Evolutionary conservation across 2,888 invertebrate species (phyloP).

Genomic region (Masnerella sp.): DNA sequence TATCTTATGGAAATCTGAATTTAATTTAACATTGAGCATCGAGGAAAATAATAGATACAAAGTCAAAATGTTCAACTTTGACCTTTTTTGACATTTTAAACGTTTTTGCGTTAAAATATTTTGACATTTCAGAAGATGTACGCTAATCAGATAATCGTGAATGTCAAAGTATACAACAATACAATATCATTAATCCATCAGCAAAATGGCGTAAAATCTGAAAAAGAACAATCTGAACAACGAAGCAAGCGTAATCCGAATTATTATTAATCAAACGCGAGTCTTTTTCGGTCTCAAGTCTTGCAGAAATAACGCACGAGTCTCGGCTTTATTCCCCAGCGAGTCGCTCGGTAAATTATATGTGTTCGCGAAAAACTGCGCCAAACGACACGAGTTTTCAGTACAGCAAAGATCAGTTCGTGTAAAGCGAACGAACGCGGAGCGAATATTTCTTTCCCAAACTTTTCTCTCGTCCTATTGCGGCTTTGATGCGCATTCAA

Average conservation of each 20-base stretch:
- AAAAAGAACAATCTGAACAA: too few species aligned
- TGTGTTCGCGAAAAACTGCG: constrained; percentile 37
- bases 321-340: constrained; percentile 15
- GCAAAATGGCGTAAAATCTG: too few species aligned
- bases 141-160: too few species aligned
- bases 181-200: too few species aligned
- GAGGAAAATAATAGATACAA: too few species aligned
- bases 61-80: too few species aligned
- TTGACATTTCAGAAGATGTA: too few species aligned
- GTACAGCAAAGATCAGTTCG: constrained; percentile 28
- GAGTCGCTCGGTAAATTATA: constrained; percentile 41
- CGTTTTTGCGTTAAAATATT: neutral
- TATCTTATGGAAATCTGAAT: too few species aligned
- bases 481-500: constrained; percentile 21
- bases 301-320: constrained; percentile 8
- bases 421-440: constrained; percentile 29
- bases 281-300: constrained; percentile 3
- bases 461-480: constrained; percentile 35
- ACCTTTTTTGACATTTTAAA: constrained; percentile 17
- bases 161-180: too few species aligned
- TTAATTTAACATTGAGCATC: too few species aligned
- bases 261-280: constrained; percentile 5
- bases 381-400: constrained; percentile 33
- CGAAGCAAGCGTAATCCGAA: too few species aligned
- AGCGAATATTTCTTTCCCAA: constrained; percentile 33